A percentile compares a stretch with the other conserved stretches of the same genome.
These are phyloP conservation scores for Camponotus floridanus DNA, from an alignment of 1,140 invertebrate genomes.

Conservation along the genomic window DNA sequence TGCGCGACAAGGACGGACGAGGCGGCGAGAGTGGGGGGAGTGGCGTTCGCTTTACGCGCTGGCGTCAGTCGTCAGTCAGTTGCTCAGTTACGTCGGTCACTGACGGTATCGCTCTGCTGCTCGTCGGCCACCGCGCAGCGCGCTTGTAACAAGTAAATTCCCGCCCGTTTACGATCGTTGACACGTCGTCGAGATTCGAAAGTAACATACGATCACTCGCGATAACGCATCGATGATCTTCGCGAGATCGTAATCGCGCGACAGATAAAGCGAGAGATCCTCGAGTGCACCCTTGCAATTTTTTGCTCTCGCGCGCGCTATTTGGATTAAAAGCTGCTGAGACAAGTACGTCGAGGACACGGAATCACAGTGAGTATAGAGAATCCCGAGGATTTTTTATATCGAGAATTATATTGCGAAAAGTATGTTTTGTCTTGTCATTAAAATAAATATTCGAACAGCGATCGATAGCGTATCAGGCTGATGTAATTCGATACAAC, in stretches of 20 bases:
- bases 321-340: conserved; percentile 66
- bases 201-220: neutral
- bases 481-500: conserved; percentile 8
- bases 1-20: conserved; percentile 55
- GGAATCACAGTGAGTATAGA: conserved; percentile 32
- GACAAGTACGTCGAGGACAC: neutral
- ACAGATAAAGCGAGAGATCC: conserved; percentile 36
- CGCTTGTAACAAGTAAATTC: conserved; percentile 24
- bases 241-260: neutral
- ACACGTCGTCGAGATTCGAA: conserved; percentile 51
- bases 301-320: conserved; percentile 54
- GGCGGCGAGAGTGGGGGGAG: conserved; percentile 54
- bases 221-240: conserved; percentile 13
- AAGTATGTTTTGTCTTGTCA: neutral
- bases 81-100: conserved; percentile 72
- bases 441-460: neutral
- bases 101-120: conserved; percentile 21
- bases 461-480: neutral
- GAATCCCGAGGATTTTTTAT: neutral
- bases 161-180: conserved; percentile 52
- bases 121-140: conserved; percentile 58
- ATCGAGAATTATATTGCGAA: neutral
- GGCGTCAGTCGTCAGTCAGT: conserved; percentile 76
- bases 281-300: conserved; percentile 14
- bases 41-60: conserved; percentile 63